phyloP scores from a whole-genome alignment of 2,113 vertebrate species.

The Eptesicus fuscus region DNA sequence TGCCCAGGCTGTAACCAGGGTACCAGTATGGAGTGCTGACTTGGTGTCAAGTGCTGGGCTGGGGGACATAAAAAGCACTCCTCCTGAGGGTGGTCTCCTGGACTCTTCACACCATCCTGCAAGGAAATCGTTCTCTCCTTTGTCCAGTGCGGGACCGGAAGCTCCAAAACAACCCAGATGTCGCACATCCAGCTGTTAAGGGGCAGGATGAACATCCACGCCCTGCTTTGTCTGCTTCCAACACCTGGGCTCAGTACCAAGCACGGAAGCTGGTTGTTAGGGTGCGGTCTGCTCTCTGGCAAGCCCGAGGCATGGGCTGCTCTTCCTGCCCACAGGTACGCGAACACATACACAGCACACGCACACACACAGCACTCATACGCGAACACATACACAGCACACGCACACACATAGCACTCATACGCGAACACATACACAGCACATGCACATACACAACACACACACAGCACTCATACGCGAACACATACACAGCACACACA shows the following conservation, averaged over 20 bases:
- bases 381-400: no score
- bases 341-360: no score
- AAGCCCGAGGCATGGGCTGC: rapidly evolving
- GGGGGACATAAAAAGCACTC: background rate
- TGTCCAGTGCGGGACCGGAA: background rate
- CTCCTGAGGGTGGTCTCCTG: background rate
- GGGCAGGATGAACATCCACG: background rate
- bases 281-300: no score
- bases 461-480: no score
- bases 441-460: no score
- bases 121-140: background rate
- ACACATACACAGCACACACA: background rate
- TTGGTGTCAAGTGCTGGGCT: background rate
- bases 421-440: no score
- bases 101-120: background rate
- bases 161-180: background rate
- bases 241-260: background rate
- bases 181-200: background rate
- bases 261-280: background rate
- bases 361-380: no score
- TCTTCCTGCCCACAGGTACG: background rate
- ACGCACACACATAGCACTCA: background rate
- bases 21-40: background rate
- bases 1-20: background rate
- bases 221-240: background rate